Percentiles rank a stretch among this genome's conserved stretches.
Evolutionary conservation across 2,888 invertebrate genomes (phyloP).

Genomic region (Balanococcus diminutus): DNA sequence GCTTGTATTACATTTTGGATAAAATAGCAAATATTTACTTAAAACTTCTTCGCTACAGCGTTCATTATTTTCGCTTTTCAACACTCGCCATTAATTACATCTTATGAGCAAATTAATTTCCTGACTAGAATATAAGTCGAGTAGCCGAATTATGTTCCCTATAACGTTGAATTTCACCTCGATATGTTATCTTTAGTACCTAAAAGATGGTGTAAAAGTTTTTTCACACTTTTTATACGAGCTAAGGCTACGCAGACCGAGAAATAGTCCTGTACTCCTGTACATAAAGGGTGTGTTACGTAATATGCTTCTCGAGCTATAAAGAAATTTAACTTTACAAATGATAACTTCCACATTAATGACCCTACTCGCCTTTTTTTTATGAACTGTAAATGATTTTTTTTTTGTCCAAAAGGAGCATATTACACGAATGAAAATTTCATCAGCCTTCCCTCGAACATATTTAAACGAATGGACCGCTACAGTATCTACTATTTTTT

Average conservation of each 20-base stretch:
- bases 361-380: background rate
- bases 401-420: background rate
- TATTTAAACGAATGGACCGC: no score
- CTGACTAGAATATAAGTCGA: conserved; percentile 7
- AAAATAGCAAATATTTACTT: conserved; percentile 28
- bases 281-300: background rate
- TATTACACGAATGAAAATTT: background rate
- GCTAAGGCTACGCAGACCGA: background rate
- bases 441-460: no score
- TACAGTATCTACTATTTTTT: no score
- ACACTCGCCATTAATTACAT: conserved; percentile 7
- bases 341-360: background rate
- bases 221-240: background rate
- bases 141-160: background rate
- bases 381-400: background rate
- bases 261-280: no score
- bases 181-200: background rate
- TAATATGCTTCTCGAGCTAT: background rate
- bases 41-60: background rate
- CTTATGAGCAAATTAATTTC: conserved; percentile 19
- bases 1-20: background rate
- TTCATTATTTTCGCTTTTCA: conserved; percentile 23
- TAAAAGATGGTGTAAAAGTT: background rate
- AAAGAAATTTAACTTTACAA: background rate
- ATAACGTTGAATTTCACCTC: background rate